Base-by-base conservation (phyloP, 2,797 vertebrate species). In the Enteromius viviparus region DNA sequence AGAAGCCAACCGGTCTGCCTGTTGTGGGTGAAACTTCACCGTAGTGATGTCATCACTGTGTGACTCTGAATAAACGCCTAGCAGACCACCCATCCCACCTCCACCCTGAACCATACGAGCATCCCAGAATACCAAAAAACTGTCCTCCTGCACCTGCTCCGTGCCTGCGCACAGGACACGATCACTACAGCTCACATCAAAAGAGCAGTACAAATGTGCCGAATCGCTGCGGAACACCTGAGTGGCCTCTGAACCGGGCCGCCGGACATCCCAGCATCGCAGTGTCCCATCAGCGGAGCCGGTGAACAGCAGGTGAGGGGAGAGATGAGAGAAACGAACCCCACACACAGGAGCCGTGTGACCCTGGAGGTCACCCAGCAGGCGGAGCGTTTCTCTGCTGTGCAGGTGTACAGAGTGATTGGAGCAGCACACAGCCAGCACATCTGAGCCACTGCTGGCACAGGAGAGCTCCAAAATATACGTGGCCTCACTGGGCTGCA, bases 101-200 rank as follows among this genome's bases (percentile, higher is more conserved):
- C 74, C 49, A 51, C 88, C 71, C 6, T 93, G 91, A 40, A 88
- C 3, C 14, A 91, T 91, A 77, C 97, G 95, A 0, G 90, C 89
- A 82, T 99, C 98, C 98, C 98, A 99, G 83, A 99, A 99, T 10
- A 97, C 94, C 90, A 99, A 88, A 80, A 96, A 96, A 0, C 95
- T 91, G 89, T 99, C 97, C 1, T 94, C 91, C 17, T 86, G 79
- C 0, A 94, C 87, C 86, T 97, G 95, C 89, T 98, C 98, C 0
- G 98, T 98, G 9, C 98, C 97, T 0, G 96, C 97, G 14, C 97
- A 97, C 70, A 99, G 78, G 0, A 99, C 87, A 11, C 92, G 60
- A 85, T 96, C 96, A 2, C 77, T 91, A 91, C 94, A 94, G 93
- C 84, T 97, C 86, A 98, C 19, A 80, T 97, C 97, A 23, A 98